These are phyloP conservation scores for Melopsittacus undulatus DNA, from an alignment of 2,797 vertebrate species.

Conservation along the genomic window DNA sequence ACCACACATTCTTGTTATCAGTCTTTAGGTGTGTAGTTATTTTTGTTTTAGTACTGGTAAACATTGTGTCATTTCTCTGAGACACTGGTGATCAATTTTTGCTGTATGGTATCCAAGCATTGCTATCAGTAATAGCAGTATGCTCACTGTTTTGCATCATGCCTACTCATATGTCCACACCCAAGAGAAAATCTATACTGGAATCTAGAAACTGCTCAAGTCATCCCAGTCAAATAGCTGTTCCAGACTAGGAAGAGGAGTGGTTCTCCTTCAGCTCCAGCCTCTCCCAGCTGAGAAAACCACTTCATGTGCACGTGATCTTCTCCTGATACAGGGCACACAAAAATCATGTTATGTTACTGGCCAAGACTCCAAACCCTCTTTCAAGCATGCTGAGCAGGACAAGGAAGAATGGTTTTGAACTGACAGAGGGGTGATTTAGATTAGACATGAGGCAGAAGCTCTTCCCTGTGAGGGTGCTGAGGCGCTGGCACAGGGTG, in stretches of 20 bases:
- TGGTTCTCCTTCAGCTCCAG: not conserved
- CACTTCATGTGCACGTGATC: not conserved
- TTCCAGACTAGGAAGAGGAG: not conserved
- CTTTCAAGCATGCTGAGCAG: not conserved
- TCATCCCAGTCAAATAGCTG: not conserved
- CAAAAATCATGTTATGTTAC: not conserved
- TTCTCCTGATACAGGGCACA: accelerated
- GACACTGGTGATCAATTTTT: not conserved
- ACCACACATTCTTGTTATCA: not conserved
- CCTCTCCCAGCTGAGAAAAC: not conserved
- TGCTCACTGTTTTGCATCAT: not conserved
- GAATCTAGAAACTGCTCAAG: not conserved
- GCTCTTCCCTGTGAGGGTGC: not conserved
- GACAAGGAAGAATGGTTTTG: not conserved
- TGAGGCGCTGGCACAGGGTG: not conserved
- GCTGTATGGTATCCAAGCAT: not conserved
- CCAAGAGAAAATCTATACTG: not conserved
- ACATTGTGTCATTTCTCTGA: not conserved
- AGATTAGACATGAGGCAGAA: not conserved
- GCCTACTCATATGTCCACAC: not conserved
- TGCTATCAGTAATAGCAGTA: not conserved
- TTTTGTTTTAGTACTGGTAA: not conserved
- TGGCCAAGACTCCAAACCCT: not conserved
- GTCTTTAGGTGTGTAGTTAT: not conserved
- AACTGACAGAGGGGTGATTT: not conserved